Evolutionary conservation across 2,113 vertebrate genomes (phyloP), one percentile per base, ranked within the genome.

Genomic region (Campylomormyrus tamandua): DNA sequence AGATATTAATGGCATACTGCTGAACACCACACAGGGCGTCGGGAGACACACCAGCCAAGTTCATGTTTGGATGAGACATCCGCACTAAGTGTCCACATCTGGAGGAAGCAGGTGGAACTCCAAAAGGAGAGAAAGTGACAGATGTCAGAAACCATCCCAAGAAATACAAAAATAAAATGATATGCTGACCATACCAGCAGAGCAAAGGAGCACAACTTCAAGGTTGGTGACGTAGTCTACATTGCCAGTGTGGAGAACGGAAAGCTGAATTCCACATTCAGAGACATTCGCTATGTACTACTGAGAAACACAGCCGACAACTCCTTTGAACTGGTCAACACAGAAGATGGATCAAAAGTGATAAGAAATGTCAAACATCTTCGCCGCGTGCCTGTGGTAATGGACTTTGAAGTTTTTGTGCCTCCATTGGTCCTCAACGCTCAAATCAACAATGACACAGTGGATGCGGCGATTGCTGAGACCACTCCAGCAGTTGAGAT

Each of bases 151-250:
- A 83, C 3, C 86, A 87, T 53, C 85, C 88, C 10, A 21, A 62
- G 49, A 39, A 87, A 53, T 90, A 87, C 85, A 88, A 53, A 58
- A 17, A 49, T 35, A 90, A 84, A 85, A 91, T 80, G 39, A 90
- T 91, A 88, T 89, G 90, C 84, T 19, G 66, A 91, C 66, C 24
- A 89, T 6, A 91, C 56, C 89, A 42, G 88, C 39, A 48, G 84
- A 77, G 49, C 83, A 87, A 88, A 88, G 35, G 83, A 91, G 11
- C 85, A 89, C 70, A 62, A 46, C 31, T 85, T 90, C 27, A 62
- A 87, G 45, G 31, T 91, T 10, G 77, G 53, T 70, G 77, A 70
- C 70, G 5, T 45, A 56, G 50, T 80, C 31, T 88, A 83, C 74
- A 85, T 90, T 39, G 90, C 89, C 10, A 85, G 17, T 52, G 8